Evolutionary conservation across 2,888 invertebrate species (phyloP).

Genomic region (Parnassius orleans): DNA sequence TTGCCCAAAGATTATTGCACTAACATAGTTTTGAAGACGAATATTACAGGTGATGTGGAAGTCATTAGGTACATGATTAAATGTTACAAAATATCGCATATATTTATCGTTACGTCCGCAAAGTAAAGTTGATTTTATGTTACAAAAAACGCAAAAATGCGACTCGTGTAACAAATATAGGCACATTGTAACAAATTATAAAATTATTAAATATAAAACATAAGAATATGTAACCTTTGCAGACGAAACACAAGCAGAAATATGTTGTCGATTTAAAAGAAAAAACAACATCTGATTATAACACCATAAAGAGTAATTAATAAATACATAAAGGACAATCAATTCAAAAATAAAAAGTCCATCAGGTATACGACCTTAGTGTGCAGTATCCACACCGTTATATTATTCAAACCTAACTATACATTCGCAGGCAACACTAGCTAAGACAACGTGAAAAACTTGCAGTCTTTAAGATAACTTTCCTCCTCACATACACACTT

Average conservation of each 20-base stretch:
- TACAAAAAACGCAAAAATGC: not conserved
- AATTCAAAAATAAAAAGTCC: not conserved
- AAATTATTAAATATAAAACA: not conserved
- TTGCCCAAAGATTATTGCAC: slow-evolving; percentile 77
- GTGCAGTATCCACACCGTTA: slow-evolving; percentile 33
- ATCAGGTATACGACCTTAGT: slow-evolving; percentile 2
- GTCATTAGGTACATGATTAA: slow-evolving; percentile 2
- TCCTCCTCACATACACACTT: slow-evolving; percentile 50
- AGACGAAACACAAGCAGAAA: not conserved
- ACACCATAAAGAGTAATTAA: not conserved
- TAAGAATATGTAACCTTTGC: not conserved
- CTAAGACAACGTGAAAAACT: slow-evolving; percentile 67
- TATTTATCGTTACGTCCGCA: not conserved
- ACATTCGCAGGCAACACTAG: slow-evolving; percentile 64
- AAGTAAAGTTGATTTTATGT: not conserved
- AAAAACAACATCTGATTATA: not conserved
- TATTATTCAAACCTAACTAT: slow-evolving; percentile 46
- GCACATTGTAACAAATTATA: not conserved
- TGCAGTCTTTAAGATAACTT: slow-evolving; percentile 74
- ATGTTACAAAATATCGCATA: slow-evolving; percentile 7
- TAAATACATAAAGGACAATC: not conserved
- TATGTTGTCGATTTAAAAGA: not conserved
- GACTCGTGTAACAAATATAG: too few species aligned
- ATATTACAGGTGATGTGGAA: slow-evolving; percentile 56
- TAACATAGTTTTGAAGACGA: slow-evolving; percentile 69